Conservation (phyloP, 2,113 vertebrate species). For the Trematocara macrostoma region DNA sequence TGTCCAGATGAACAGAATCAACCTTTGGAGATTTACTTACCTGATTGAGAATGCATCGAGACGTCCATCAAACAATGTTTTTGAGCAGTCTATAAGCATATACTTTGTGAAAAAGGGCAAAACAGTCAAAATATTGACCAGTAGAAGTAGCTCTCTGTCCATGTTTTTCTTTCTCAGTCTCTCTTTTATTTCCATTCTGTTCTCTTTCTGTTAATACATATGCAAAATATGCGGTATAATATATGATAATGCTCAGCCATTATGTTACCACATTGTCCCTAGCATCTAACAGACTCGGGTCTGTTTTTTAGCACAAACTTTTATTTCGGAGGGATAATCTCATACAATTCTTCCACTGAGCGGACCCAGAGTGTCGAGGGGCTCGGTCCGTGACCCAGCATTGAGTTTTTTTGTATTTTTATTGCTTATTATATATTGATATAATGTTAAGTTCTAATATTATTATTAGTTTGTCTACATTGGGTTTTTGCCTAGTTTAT, state of each 20-base stretch:
- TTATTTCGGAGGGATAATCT: neutral
- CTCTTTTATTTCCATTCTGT: neutral
- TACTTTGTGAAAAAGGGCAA: neutral
- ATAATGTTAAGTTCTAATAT: neutral
- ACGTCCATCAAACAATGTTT: neutral
- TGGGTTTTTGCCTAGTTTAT: neutral
- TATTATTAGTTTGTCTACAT: neutral
- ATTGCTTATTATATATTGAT: neutral
- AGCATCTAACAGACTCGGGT: neutral
- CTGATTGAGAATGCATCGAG: neutral
- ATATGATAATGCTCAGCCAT: neutral
- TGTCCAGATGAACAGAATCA: fast-evolving
- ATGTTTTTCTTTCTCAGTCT: neutral
- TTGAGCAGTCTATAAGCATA: neutral
- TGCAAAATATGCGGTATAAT: neutral
- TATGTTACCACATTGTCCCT: neutral
- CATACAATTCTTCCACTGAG: neutral
- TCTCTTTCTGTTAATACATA: neutral
- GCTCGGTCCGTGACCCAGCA: neutral
- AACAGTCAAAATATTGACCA: neutral
- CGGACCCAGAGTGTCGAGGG: fast-evolving
- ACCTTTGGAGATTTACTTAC: neutral
- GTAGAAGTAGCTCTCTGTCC: neutral
- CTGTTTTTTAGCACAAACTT: neutral
- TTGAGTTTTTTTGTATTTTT: neutral